These are phyloP conservation scores for Holacanthella duospinosa DNA, from an alignment of 2,888 invertebrate species.

Conservation along the genomic window DNA sequence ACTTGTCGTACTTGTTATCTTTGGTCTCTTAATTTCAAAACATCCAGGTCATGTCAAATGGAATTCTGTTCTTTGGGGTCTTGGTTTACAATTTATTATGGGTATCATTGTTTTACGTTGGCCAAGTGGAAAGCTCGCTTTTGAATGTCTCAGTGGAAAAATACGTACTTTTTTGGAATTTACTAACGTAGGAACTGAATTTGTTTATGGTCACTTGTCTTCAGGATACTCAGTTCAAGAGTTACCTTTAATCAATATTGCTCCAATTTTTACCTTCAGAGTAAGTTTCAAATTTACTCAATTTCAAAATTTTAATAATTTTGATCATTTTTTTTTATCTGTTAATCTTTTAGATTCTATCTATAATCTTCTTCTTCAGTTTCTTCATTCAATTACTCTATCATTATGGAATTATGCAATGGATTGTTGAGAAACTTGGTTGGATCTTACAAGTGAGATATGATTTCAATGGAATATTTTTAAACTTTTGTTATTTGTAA, in stretches of 20 bases:
- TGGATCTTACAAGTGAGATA: conserved; percentile 53
- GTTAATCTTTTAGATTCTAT: conserved; percentile 62
- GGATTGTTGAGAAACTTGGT: conserved; percentile 67
- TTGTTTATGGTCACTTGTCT: conserved; percentile 62
- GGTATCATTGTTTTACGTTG: conserved; percentile 77
- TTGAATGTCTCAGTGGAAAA: conserved; percentile 54
- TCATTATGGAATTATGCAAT: conserved; percentile 78
- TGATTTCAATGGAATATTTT: no score
- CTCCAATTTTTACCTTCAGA: conserved; percentile 18
- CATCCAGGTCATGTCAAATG: conserved; percentile 53
- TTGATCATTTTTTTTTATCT: conserved; percentile 19
- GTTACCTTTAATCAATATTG: not conserved
- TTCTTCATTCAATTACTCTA: conserved; percentile 80
- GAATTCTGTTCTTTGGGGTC: conserved; percentile 68
- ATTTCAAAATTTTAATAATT: no score
- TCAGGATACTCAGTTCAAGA: conserved; percentile 13
- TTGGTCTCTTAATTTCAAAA: conserved; percentile 55
- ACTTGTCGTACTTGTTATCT: conserved; percentile 51
- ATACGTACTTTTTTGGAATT: conserved; percentile 70
- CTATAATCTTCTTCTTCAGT: conserved; percentile 87
- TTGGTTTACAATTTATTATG: conserved; percentile 70
- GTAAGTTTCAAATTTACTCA: no score
- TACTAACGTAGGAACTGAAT: conserved; percentile 65
- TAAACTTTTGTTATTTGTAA: not conserved
- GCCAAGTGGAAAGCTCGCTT: conserved; percentile 61